Base-by-base conservation (phyloP, 1,140 invertebrate genomes). In the Araneus ventricosus region DNA sequence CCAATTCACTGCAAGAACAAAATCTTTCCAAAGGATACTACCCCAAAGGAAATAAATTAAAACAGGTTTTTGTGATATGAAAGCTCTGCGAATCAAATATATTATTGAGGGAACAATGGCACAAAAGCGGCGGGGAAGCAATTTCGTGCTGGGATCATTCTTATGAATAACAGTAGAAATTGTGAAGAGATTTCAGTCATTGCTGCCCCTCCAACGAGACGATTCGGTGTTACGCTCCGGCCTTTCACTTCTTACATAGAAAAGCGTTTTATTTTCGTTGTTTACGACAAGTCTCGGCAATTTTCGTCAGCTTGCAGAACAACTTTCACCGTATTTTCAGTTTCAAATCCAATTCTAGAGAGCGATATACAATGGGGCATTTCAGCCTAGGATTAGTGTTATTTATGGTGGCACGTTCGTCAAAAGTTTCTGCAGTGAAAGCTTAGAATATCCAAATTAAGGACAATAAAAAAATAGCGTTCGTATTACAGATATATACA, bases 51-150 rank as follows among this genome's bases (percentile, higher is more conserved):
- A 20, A 75, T 75, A 75, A 75, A 75, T 75, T 37, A 75, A 75
- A 75, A 30, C 27, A 75, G 30, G 30, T 75, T 75, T 63, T 75
- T 75, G 30, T 34, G 67, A 34, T 34, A 30, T 67, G 30, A 75
- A 75, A 75, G 20, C 30, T 37, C 67, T 75, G 70, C 30, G 41
- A 82, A 82, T 82, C 39, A 45, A 82, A 82, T 82, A 82, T 27
- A 45, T 45, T 41, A 82, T 82, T 45, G 37, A 45, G 39, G 41
- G 80, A 82, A 82, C 80, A 82, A 82, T 82, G 41, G 30, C 37
- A n/a, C 80, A 45, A 82, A 41, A 82, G n/a, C 39, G 7, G 41
- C 24, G 37, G 80, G 30, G 63, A n/a, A 75, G 20, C 67, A 34
- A 63, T 75, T 75, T 75, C 70, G 70, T 75, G 70, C 34, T 75